Base-by-base conservation (phyloP, 2,888 invertebrate genomes). In the Torymus auratus region DNA sequence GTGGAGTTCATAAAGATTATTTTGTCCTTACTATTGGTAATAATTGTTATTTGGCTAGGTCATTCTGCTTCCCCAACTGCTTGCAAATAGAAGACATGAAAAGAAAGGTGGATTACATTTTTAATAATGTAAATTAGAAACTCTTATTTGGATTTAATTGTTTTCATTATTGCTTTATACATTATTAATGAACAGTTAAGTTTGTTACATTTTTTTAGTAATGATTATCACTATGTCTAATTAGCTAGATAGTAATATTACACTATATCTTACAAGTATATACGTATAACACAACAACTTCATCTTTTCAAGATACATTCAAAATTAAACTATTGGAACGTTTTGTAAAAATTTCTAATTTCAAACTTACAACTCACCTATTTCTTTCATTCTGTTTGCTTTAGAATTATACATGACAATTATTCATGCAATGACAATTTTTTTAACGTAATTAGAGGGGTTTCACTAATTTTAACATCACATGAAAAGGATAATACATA, bases 21-120 rank as follows among this genome's bases (percentile, higher is more conserved):
- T 79, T 85, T 85, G 76, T 87, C 83, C 90, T 91, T 91, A 91
- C 91, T 89, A 89, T 88, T 87, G 84, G 86, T 85, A 90, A 90
- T 85, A 88, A 89, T 88, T 89, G 88, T 91, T 91, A 91, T 88
- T 90, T 89, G 88, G 89, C 88, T 88, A 90, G 86, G 85, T 89
- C 90, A 89, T 89, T 90, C 88, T 88, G 89, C 88, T 87, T 89
- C 89, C 88, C 88, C 86, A 89, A 90, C 89, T 91, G 91, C 91
- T 91, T 91, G 90, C 86, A 89, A 87, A 86, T 84, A 86, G 85
- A 86, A 87, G 85, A 86, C 84, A 87, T 83, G 85, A 82, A 85
- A 86, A 84, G 81, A 84, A 84, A 84, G 82, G 74, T 80, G 75
- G 69, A 77, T 75, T 80, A 80, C 14, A 67, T 78, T 68, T 73